Percentiles rank a stretch among this genome's conserved stretches.
These are phyloP conservation scores for Hippocampus mohnikei DNA, from an alignment of 2,113 vertebrate species.

Conservation along the genomic window DNA sequence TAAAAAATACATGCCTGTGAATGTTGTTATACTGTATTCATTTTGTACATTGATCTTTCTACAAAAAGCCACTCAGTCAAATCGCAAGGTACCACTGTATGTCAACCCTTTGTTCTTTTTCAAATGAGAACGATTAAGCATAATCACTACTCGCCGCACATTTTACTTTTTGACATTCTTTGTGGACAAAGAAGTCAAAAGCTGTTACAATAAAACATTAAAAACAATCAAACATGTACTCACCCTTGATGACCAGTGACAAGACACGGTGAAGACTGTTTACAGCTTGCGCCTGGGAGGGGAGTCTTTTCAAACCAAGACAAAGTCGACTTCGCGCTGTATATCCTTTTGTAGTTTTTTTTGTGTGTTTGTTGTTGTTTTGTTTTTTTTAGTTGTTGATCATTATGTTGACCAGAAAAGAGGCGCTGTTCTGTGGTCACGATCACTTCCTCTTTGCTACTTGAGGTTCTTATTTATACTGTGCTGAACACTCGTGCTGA, in stretches of 20 bases:
- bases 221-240: neutral
- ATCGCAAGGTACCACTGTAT: neutral
- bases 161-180: neutral
- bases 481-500: neutral
- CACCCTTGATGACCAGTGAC: slow-evolving; percentile 2
- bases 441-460: neutral
- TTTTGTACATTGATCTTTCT: too few species aligned
- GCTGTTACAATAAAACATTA: neutral
- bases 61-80: neutral
- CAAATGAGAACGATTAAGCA: too few species aligned
- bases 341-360: too few species aligned
- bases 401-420: too few species aligned
- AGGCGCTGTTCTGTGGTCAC: neutral
- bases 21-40: too few species aligned
- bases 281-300: too few species aligned
- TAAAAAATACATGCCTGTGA: too few species aligned
- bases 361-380: too few species aligned
- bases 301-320: too few species aligned
- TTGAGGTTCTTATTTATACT: neutral
- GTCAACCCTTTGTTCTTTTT: too few species aligned
- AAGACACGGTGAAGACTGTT: neutral
- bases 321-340: too few species aligned
- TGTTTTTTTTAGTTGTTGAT: too few species aligned
- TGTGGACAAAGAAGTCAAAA: slow-evolving; percentile 1
- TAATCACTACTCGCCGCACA: neutral